These are phyloP conservation scores for Toxonevra muliebris DNA, from an alignment of 2,888 invertebrate species.

Conservation along the genomic window DNA sequence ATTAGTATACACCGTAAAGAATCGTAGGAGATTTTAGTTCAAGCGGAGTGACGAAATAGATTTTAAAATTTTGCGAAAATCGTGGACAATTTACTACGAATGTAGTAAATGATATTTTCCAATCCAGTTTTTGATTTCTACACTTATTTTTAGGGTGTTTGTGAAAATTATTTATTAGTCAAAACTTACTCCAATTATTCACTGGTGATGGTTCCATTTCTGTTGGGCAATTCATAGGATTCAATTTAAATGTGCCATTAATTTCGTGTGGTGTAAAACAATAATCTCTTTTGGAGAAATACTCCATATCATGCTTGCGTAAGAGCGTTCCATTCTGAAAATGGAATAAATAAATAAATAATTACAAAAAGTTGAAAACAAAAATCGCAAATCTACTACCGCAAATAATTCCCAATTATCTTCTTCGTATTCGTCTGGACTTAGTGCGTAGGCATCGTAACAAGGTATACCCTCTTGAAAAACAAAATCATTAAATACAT, in stretches of 20 bases:
- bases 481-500: conserved; percentile 34
- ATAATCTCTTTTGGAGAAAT: conserved; percentile 35
- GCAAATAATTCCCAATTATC: conserved; percentile 51
- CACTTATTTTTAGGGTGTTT: no score
- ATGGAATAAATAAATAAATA: no score
- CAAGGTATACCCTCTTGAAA: conserved; percentile 44
- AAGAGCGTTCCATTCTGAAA: conserved; percentile 36
- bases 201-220: conserved; percentile 12
- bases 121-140: no score
- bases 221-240: conserved; percentile 38
- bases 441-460: conserved; percentile 46
- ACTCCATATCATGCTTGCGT: conserved; percentile 21
- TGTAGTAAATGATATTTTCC: no score
- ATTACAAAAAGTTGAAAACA: neutral
- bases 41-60: no score
- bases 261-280: conserved; percentile 35
- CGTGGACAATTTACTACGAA: no score
- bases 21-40: no score
- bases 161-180: neutral
- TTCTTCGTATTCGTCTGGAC: conserved; percentile 41
- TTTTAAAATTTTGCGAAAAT: no score
- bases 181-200: neutral
- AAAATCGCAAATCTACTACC: conserved; percentile 40
- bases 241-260: conserved; percentile 25
- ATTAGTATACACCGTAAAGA: no score